These are phyloP conservation scores for Microplitis mediator DNA, from an alignment of 1,140 invertebrate genomes.

Conservation along the genomic window DNA sequence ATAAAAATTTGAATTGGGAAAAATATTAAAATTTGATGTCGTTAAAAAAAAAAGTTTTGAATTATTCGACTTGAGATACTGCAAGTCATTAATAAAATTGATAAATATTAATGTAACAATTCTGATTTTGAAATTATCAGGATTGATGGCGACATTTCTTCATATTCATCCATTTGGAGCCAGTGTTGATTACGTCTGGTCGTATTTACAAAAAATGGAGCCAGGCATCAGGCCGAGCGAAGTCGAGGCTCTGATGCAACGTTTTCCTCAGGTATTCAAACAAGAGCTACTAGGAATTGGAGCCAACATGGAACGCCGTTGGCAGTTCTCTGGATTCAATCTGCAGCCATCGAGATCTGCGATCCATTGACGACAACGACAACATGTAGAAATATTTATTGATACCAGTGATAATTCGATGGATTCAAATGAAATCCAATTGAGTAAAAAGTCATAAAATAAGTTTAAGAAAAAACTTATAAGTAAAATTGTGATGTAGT, in stretches of 20 bases:
- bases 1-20: too few species aligned
- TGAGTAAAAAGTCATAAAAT: too few species aligned
- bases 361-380: conserved; percentile 38
- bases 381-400: not conserved
- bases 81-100: too few species aligned
- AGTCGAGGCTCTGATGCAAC: conserved; percentile 75
- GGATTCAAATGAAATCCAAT: not conserved
- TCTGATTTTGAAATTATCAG: conserved; percentile 47
- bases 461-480: too few species aligned
- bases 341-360: conserved; percentile 38
- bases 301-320: conserved; percentile 77
- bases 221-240: conserved; percentile 71
- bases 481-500: too few species aligned
- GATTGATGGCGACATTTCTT: conserved; percentile 81
- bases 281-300: conserved; percentile 78
- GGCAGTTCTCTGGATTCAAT: conserved; percentile 75
- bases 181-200: conserved; percentile 83
- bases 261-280: conserved; percentile 78
- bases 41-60: too few species aligned
- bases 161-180: conserved; percentile 89
- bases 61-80: too few species aligned
- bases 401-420: too few species aligned
- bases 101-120: too few species aligned
- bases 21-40: too few species aligned
- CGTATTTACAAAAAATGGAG: conserved; percentile 79